Conservation (phyloP, 2,797 vertebrate genomes). For the Lophotriccus pileatus region DNA sequence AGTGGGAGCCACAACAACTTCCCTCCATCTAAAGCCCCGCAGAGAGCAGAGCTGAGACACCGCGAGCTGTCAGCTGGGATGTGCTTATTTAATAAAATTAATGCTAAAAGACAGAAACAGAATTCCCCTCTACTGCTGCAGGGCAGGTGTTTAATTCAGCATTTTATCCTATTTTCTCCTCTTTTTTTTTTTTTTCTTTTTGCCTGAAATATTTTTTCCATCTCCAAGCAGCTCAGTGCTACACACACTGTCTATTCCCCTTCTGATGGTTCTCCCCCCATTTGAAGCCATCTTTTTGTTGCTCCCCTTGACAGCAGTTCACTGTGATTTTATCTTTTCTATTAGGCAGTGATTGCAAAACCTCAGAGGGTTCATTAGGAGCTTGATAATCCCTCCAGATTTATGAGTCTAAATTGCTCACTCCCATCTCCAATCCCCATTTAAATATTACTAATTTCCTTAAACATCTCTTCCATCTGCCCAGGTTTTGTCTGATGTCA, state of each 20-base stretch:
- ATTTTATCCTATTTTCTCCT: conserved; percentile 10
- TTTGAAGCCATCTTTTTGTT: not conserved
- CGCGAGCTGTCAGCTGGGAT: not conserved
- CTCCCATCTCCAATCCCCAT: conserved; percentile 50
- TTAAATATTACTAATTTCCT: conserved; percentile 64
- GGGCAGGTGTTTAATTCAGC: conserved; percentile 40
- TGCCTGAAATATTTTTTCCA: conserved; percentile 5
- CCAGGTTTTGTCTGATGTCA: conserved; percentile 57
- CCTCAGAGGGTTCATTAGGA: conserved; percentile 72
- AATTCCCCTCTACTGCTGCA: conserved; percentile 11
- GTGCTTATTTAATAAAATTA: conserved; percentile 44
- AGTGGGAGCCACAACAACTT: not conserved
- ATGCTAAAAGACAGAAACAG: conserved; percentile 46
- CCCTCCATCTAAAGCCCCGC: not conserved
- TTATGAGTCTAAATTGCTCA: conserved; percentile 71
- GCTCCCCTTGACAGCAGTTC: conserved; percentile 35
- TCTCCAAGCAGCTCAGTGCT: not conserved
- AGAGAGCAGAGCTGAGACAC: not conserved
- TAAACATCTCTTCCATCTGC: conserved; percentile 56
- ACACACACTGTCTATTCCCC: not conserved
- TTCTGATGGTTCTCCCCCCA: not conserved
- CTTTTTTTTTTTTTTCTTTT: not conserved
- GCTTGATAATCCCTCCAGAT: conserved; percentile 73
- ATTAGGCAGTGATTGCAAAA: conserved; percentile 64
- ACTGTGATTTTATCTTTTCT: conserved; percentile 69